Conservation (phyloP, 2,113 vertebrate species). For the Bufo gargarizans region DNA sequence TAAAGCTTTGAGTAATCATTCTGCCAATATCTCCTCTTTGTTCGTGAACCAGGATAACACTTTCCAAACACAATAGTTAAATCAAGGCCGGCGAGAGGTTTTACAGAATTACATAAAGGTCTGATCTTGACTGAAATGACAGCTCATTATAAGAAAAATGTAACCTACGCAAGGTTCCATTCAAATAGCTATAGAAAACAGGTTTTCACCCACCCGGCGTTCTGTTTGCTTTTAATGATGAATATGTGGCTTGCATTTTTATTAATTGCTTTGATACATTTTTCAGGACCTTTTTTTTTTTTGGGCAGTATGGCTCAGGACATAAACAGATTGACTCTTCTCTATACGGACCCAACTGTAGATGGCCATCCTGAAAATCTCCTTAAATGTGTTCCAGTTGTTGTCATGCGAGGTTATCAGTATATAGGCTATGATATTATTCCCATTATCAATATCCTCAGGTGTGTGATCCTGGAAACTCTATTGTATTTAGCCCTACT, state of each 20-base stretch:
- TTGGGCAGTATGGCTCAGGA: no score
- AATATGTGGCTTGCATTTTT: background rate
- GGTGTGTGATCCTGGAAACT: background rate
- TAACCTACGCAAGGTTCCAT: slow-evolving; percentile 10
- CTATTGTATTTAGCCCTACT: background rate
- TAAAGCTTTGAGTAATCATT: background rate
- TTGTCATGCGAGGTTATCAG: background rate
- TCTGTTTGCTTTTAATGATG: background rate
- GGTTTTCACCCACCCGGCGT: background rate
- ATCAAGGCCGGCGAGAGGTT: background rate
- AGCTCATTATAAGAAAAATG: background rate
- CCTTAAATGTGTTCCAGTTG: background rate
- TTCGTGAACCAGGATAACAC: background rate
- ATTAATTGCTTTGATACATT: background rate
- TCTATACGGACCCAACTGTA: background rate
- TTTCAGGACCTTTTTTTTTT: no score
- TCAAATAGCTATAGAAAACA: background rate
- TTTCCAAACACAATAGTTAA: slow-evolving; percentile 8
- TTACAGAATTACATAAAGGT: slow-evolving; percentile 1
- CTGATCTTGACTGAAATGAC: slow-evolving; percentile 14
- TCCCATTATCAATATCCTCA: background rate
- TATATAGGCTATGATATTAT: background rate
- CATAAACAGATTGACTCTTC: background rate
- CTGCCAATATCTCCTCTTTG: background rate
- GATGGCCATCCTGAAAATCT: background rate